These are phyloP conservation scores for Ranitomeya imitator DNA, from an alignment of 2,113 vertebrate genomes.

Conservation along the genomic window DNA sequence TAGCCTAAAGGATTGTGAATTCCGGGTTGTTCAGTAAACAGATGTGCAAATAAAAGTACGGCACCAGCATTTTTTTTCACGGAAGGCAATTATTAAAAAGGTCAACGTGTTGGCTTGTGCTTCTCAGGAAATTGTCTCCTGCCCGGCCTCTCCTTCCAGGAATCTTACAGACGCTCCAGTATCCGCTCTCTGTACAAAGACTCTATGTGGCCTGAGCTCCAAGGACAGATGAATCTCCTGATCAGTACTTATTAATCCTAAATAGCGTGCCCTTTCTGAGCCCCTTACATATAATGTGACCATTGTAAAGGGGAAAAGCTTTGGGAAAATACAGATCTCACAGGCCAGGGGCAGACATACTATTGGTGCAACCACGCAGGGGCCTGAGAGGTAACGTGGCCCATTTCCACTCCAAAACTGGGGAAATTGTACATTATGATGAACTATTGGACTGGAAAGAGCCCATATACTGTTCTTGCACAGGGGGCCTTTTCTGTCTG, in stretches of 20 bases:
- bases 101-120: not conserved
- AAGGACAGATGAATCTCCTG: not conserved
- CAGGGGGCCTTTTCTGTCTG: no score
- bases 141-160: not conserved
- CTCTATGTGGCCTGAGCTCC: not conserved
- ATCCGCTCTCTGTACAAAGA: not conserved
- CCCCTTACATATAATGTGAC: not conserved
- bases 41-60: constrained; percentile 2
- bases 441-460: no score
- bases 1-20: not conserved
- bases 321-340: no score
- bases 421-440: no score
- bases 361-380: no score
- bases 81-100: not conserved
- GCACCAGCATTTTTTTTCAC: not conserved
- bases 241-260: not conserved
- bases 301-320: not conserved
- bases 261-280: not conserved
- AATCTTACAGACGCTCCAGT: not conserved
- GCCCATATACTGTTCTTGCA: no score
- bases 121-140: not conserved
- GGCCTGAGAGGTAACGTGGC: no score
- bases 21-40: not conserved
- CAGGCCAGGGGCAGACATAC: no score
- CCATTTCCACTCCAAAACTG: no score